Evolutionary conservation across 2,113 vertebrate genomes (phyloP).

Genomic region (Barbus barbus): DNA sequence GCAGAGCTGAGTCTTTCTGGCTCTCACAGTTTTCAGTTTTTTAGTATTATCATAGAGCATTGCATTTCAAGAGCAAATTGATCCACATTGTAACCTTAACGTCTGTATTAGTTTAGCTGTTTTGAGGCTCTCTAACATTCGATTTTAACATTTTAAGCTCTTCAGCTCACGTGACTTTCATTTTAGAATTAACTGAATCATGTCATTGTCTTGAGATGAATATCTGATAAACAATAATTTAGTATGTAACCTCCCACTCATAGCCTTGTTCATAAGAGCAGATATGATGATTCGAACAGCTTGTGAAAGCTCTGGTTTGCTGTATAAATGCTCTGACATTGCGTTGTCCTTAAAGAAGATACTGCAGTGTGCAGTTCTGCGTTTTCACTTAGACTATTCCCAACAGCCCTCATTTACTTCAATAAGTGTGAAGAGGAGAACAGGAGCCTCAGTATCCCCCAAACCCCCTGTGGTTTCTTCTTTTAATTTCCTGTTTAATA

Average conservation of each 20-base stretch:
- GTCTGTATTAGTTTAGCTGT: no score
- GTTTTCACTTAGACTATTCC: slow-evolving; percentile 2
- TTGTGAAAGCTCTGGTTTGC: neutral
- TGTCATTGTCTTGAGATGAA: no score
- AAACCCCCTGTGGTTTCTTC: neutral
- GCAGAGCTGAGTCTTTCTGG: no score
- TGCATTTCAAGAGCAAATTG: no score
- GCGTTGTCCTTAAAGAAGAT: neutral
- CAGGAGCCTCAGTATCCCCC: neutral
- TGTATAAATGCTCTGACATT: slow-evolving; percentile 15
- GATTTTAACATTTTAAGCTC: no score
- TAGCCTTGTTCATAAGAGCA: neutral
- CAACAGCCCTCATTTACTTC: neutral
- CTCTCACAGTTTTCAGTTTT: no score
- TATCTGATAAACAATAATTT: no score
- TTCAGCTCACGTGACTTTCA: no score
- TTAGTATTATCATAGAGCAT: no score
- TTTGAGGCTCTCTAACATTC: no score
- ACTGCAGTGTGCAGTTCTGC: neutral
- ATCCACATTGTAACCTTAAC: no score
- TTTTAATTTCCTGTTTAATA: slow-evolving; percentile 11
- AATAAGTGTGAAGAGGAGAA: neutral
- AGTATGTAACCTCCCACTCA: neutral
- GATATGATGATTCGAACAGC: neutral
- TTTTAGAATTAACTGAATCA: no score